These are phyloP conservation scores for Daboia siamensis DNA, from an alignment of 2,113 vertebrate species.

Conservation along the genomic window DNA sequence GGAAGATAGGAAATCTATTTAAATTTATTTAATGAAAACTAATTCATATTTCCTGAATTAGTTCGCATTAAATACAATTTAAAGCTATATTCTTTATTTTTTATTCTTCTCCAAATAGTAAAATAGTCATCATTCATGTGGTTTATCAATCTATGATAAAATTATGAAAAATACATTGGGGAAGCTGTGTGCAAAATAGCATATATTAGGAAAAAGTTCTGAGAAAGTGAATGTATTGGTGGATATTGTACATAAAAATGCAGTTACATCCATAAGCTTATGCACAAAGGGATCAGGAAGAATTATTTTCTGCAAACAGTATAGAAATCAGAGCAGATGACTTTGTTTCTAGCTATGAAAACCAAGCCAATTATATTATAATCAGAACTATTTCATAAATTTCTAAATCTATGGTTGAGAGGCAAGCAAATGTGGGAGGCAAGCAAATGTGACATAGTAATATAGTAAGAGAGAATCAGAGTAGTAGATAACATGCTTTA, in stretches of 20 bases:
- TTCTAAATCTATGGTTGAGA: background rate
- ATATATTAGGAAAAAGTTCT: background rate
- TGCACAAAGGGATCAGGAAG: background rate
- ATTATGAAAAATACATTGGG: background rate
- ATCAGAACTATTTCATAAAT: conserved; percentile 6
- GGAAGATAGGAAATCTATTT: background rate
- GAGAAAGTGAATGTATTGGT: background rate
- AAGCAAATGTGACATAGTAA: background rate
- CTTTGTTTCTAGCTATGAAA: background rate
- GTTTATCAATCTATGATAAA: background rate
- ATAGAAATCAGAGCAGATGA: background rate
- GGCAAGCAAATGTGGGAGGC: background rate
- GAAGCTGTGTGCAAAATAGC: background rate
- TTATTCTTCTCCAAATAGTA: background rate
- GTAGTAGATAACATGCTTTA: background rate
- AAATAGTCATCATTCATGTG: background rate
- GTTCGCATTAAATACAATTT: background rate
- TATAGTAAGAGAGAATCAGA: background rate
- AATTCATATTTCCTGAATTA: background rate
- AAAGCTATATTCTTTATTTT: background rate
- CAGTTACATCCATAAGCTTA: background rate
- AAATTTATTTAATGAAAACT: background rate
- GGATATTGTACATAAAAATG: background rate
- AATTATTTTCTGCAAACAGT: background rate
- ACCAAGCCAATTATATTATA: background rate